Conservation (phyloP, 35 echinoderm and acorn worm genomes). For the Ophiothrix spiculata region DNA sequence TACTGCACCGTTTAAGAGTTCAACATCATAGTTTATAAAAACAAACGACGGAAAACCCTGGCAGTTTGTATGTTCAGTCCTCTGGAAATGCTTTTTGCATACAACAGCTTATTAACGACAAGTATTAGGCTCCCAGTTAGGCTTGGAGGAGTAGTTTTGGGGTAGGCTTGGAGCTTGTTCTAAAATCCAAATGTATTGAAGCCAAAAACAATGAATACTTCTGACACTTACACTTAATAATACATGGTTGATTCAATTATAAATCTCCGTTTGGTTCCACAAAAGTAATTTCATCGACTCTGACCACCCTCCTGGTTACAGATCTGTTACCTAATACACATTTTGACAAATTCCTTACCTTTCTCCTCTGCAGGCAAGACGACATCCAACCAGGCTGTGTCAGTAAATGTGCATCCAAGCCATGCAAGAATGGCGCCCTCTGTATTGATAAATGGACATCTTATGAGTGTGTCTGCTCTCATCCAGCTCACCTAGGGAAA, state of each 20-base stretch:
- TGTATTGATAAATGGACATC: conserved; percentile 31
- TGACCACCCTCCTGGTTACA: not conserved
- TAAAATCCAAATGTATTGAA: not conserved
- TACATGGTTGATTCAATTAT: too few species aligned
- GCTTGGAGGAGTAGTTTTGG: not conserved
- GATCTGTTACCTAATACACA: not conserved
- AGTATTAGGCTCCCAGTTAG: not conserved
- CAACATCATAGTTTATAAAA: not conserved
- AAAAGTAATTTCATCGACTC: too few species aligned
- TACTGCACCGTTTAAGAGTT: not conserved
- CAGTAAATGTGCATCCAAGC: conserved; percentile 9
- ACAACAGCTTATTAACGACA: not conserved
- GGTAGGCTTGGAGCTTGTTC: not conserved
- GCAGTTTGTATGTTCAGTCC: not conserved
- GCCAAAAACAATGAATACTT: not conserved
- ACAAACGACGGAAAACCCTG: not conserved
- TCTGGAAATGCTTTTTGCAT: not conserved
- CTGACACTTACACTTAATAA: not conserved
- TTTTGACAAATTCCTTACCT: not conserved
- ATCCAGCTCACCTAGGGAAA: conserved; percentile 20
- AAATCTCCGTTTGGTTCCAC: too few species aligned
- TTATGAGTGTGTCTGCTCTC: conserved; percentile 19
- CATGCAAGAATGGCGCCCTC: conserved; percentile 11
- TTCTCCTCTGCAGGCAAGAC: not conserved
- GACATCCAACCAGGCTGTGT: conserved; percentile 11